These are phyloP conservation scores for Nanorana parkeri DNA, from an alignment of 2,113 vertebrate genomes.

Conservation along the genomic window DNA sequence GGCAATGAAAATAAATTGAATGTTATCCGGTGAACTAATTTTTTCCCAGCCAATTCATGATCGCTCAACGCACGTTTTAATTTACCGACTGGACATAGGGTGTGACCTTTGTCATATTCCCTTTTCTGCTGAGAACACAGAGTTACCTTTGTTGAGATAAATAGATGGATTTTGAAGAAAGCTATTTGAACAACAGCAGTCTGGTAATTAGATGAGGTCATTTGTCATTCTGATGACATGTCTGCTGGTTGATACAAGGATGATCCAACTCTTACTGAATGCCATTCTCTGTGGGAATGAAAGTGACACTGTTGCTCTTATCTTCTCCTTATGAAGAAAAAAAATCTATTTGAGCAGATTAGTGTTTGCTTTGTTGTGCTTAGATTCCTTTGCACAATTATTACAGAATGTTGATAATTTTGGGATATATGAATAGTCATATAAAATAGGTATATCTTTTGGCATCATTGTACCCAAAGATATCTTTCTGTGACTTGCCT, in stretches of 20 bases:
- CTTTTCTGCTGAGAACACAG: slow-evolving; percentile 25
- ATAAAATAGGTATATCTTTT: too few species aligned
- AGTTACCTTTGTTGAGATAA: slow-evolving; percentile 43
- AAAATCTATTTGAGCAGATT: background rate
- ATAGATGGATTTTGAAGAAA: slow-evolving; percentile 23
- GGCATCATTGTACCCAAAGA: too few species aligned
- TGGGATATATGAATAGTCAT: too few species aligned
- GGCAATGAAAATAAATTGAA: slow-evolving; percentile 6
- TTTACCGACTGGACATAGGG: slow-evolving; percentile 20
- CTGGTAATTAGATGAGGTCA: slow-evolving; percentile 26
- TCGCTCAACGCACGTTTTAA: slow-evolving; percentile 46
- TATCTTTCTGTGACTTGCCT: too few species aligned
- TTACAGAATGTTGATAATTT: too few species aligned
- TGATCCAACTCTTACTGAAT: slow-evolving; percentile 29
- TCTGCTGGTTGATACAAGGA: slow-evolving; percentile 6
- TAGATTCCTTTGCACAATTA: too few species aligned
- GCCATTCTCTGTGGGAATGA: slow-evolving; percentile 28
- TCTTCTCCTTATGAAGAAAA: background rate
- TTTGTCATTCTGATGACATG: slow-evolving; percentile 43
- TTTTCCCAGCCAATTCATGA: slow-evolving; percentile 19
- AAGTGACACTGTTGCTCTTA: background rate
- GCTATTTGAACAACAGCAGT: slow-evolving; percentile 33
- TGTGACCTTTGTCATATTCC: slow-evolving; percentile 20
- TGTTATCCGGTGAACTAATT: slow-evolving; percentile 19
- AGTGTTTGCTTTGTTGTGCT: background rate